Base-by-base conservation (phyloP, 2,888 invertebrate species). In the Flexamia atlantica region DNA sequence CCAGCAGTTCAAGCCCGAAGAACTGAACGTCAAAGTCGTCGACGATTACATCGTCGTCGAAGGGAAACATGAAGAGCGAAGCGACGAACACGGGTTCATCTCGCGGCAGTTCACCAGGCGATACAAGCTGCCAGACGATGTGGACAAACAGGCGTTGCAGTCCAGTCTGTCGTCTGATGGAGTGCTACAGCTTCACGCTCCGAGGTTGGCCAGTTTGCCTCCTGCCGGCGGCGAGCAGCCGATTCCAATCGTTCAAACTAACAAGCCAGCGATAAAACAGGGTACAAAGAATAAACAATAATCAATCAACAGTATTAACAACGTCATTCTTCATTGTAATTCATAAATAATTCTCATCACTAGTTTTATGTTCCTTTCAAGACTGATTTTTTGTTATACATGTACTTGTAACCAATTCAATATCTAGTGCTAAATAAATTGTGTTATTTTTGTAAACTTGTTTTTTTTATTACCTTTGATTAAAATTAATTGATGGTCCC, bases 61-160 rank as follows among this genome's bases (percentile, higher is more conserved):
- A 74, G 91, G 90, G 25, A 90, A 90, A 85, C 91, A 91, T 86
- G 90, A 90, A 84, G 91, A 91, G 85, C 88, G 89, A 53, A 87
- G 87, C 20, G 91, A 91, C 81, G 89, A 90, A 76, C 90, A 90
- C 86, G 91, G 91, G 0, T 89, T 88, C 84, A 88, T 91, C 81
- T 89, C 90, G 4, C 87, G 91, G 14, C 89, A 90, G 83, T 91
- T 91, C 86, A 89, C 88, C 40, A 88, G 91, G 0, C 88, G 90
- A 60, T 91, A 91, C 87, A 87, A 89, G 50, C 83, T 91, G 5
- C 91, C 91, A 0, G 88, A 90, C 53, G 90, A 89, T 81, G 90
- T 90, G 2, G 89, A 90, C 64, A 87, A 89, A 0, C 88, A 89
- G 12, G 86, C 87, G 2, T 87, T 91, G 17, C 87, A 87, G 1